Conservation (phyloP, 2,888 invertebrate species). For the Torymus aiolomorphi region DNA sequence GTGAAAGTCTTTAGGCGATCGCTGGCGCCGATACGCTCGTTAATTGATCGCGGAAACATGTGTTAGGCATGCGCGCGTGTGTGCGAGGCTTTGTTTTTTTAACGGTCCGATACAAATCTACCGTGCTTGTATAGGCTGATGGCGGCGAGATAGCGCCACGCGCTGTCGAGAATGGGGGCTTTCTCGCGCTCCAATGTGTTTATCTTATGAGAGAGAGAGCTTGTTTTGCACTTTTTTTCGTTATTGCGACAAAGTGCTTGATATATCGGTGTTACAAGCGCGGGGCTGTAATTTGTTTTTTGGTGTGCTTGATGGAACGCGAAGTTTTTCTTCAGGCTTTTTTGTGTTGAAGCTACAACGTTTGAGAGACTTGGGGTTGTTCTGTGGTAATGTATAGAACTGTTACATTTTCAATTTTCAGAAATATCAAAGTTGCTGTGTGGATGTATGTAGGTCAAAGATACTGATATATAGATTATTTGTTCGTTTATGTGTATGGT, state of each 20-base stretch:
- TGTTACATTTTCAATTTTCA: no score
- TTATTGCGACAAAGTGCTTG: no score
- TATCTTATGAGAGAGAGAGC: conserved; percentile 1
- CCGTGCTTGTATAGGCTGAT: conserved; percentile 20
- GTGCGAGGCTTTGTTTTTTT: conserved; percentile 7
- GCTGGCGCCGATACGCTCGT: conserved; percentile 43
- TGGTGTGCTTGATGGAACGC: not conserved
- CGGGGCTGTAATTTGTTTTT: not conserved
- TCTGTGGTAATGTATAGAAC: no score
- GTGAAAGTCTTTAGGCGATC: conserved; percentile 35
- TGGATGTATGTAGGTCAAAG: no score
- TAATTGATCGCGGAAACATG: conserved; percentile 51
- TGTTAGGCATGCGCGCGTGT: conserved; percentile 31
- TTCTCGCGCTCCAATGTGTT: conserved; percentile 19
- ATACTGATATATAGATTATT: no score
- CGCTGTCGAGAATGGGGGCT: not conserved
- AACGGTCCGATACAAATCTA: conserved; percentile 40
- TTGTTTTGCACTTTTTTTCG: no score
- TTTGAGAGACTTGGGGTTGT: no score
- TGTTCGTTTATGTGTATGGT: no score
- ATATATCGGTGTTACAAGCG: no score
- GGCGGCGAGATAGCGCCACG: conserved; percentile 34
- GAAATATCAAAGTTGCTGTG: no score
- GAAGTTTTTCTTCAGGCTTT: no score
- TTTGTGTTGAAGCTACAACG: no score